A percentile compares a stretch with the other conserved stretches of the same genome.
phyloP scores from a whole-genome alignment of 2,888 invertebrate genomes.

The Pachydiplax longipennis region DNA sequence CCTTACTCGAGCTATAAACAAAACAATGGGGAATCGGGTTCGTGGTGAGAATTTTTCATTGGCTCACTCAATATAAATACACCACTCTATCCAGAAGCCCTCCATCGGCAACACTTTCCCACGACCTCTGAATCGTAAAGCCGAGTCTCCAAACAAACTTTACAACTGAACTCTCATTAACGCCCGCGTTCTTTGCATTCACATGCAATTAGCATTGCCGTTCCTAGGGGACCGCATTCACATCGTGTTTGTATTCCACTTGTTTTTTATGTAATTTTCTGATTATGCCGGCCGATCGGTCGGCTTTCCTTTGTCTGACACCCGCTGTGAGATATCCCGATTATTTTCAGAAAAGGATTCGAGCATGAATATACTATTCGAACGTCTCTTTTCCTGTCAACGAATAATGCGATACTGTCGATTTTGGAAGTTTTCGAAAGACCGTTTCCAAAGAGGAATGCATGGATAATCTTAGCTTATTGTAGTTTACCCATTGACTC shows the following conservation, averaged over 20 bases:
- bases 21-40: neutral
- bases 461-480: no score
- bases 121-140: conserved; percentile 16
- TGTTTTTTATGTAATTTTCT: neutral
- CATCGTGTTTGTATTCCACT: neutral
- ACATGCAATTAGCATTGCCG: neutral
- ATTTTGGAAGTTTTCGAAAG: no score
- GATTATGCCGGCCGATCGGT: neutral
- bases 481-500: no score
- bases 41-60: neutral
- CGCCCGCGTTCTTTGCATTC: neutral
- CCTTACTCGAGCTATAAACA: neutral
- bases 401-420: no score
- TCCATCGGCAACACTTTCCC: neutral
- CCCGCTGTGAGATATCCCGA: neutral
- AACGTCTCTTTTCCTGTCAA: no score
- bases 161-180: conserved; percentile 16
- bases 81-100: neutral
- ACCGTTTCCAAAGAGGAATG: no score
- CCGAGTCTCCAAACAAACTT: conserved; percentile 17
- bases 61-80: neutral
- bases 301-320: neutral
- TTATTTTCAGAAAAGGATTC: neutral
- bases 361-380: no score
- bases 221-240: neutral